A percentile compares a stretch with the other conserved stretches of the same genome.
Evolutionary conservation across 2,888 invertebrate genomes (phyloP).

Genomic region (Chaetoderma sp.): DNA sequence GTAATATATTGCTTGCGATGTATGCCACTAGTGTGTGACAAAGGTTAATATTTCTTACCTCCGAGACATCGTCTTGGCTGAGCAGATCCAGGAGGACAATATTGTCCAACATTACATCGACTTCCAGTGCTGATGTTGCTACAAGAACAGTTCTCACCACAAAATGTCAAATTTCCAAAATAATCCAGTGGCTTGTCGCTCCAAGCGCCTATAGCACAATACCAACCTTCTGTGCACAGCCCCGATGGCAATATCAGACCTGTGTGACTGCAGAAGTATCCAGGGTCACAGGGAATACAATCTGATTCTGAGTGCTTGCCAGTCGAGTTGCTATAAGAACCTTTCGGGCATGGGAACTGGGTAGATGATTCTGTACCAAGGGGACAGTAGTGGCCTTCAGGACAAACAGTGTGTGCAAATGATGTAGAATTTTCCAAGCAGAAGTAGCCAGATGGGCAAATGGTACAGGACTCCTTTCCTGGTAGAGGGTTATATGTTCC

Average conservation of each 20-base stretch:
- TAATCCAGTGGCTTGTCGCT: conserved; percentile 51
- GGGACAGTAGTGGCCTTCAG: conserved; percentile 59
- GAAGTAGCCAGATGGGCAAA: conserved; percentile 48
- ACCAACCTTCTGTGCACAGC: conserved; percentile 61
- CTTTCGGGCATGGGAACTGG: conserved; percentile 57
- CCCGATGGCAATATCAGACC: conserved; percentile 50
- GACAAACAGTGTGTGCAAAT: conserved; percentile 45
- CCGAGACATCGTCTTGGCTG: conserved; percentile 53
- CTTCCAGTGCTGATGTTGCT: conserved; percentile 60
- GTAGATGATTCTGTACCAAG: conserved; percentile 44
- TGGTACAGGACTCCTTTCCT: conserved; percentile 40
- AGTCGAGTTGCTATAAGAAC: conserved; percentile 56
- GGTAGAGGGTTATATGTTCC: conserved; percentile 48
- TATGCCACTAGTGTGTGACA: too few relatives aligned
- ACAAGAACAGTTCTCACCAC: conserved; percentile 51
- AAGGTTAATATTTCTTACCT: too few relatives aligned
- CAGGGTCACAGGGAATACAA: conserved; percentile 61
- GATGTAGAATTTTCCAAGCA: conserved; percentile 50
- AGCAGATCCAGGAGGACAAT: conserved; percentile 61
- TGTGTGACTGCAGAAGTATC: conserved; percentile 55
- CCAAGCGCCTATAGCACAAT: conserved; percentile 63
- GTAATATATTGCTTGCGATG: too few relatives aligned
- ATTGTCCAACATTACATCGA: conserved; percentile 58
- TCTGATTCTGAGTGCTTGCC: conserved; percentile 47
- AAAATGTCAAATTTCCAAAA: conserved; percentile 51